Conservation (phyloP, 2,888 invertebrate genomes). For the Drosophila testacea region DNA sequence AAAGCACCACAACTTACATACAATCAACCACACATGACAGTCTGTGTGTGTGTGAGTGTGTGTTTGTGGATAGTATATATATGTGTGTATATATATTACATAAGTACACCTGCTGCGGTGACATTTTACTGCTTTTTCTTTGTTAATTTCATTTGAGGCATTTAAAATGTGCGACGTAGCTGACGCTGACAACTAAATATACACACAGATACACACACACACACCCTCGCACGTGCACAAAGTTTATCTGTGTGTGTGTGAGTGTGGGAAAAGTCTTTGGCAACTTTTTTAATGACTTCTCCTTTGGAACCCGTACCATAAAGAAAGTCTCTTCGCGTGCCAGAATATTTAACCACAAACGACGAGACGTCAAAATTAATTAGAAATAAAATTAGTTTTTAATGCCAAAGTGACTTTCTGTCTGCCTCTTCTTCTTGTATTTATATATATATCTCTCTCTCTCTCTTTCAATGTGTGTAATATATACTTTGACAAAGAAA, state of each 20-base stretch:
- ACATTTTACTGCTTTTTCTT: constrained; percentile 79
- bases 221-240: constrained; percentile 14
- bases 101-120: constrained; percentile 74
- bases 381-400: constrained; percentile 82
- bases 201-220: constrained; percentile 19
- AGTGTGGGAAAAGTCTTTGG: constrained; percentile 64
- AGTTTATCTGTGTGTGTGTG: constrained; percentile 27
- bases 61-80: neutral
- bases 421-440: neutral
- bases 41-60: constrained; percentile 8
- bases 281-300: constrained; percentile 78
- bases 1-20: constrained; percentile 29
- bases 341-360: constrained; percentile 79
- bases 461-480: constrained; percentile 33
- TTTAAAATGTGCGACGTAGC: constrained; percentile 75
- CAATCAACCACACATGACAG: constrained; percentile 7
- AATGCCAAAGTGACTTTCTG: constrained; percentile 60
- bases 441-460: constrained; percentile 1
- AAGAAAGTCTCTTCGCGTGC: constrained; percentile 70
- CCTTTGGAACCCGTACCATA: constrained; percentile 49
- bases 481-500: constrained; percentile 61
- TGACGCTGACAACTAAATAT: constrained; percentile 76
- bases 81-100: constrained; percentile 31
- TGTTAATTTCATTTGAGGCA: constrained; percentile 79
- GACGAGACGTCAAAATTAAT: constrained; percentile 80